Evolutionary conservation across 2,888 invertebrate genomes (phyloP).

Genomic region (Hylaea fasciaria): DNA sequence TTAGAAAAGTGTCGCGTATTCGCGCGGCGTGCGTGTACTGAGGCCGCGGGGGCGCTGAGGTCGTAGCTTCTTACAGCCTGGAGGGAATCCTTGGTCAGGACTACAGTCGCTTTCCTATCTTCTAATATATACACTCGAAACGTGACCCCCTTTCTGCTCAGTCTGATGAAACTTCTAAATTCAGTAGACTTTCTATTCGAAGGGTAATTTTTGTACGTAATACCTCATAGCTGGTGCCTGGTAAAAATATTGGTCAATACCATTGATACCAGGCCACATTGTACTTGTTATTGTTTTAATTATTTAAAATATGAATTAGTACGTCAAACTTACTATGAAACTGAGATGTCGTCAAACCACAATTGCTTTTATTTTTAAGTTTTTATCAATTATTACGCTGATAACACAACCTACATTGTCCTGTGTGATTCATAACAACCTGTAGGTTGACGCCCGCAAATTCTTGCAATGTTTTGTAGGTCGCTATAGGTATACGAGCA

Average conservation of each 20-base stretch:
- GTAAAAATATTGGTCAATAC: too few relatives aligned
- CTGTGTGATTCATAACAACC: constrained; percentile 42
- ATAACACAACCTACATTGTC: constrained; percentile 41
- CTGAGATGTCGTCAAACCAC: constrained; percentile 30
- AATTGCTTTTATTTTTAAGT: constrained; percentile 32
- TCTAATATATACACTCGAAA: too few relatives aligned
- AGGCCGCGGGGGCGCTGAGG: constrained; percentile 12
- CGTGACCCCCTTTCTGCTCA: too few relatives aligned
- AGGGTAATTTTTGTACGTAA: too few relatives aligned
- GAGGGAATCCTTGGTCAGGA: constrained; percentile 15
- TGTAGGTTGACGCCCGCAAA: constrained; percentile 21
- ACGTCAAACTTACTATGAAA: constrained; percentile 2
- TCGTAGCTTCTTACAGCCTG: constrained; percentile 27
- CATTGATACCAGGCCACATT: too few relatives aligned
- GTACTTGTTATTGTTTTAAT: too few relatives aligned
- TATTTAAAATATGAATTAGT: neutral
- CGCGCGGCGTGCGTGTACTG: neutral
- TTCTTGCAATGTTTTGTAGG: constrained; percentile 10
- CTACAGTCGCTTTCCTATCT: too few relatives aligned
- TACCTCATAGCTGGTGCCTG: too few relatives aligned
- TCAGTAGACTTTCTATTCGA: too few relatives aligned
- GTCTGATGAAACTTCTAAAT: too few relatives aligned
- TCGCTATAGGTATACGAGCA: neutral
- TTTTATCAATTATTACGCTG: constrained; percentile 46
- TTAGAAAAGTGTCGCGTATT: constrained; percentile 27